phyloP scores from a whole-genome alignment of 2,888 invertebrate genomes.

The Ceraclea dissimilis region DNA sequence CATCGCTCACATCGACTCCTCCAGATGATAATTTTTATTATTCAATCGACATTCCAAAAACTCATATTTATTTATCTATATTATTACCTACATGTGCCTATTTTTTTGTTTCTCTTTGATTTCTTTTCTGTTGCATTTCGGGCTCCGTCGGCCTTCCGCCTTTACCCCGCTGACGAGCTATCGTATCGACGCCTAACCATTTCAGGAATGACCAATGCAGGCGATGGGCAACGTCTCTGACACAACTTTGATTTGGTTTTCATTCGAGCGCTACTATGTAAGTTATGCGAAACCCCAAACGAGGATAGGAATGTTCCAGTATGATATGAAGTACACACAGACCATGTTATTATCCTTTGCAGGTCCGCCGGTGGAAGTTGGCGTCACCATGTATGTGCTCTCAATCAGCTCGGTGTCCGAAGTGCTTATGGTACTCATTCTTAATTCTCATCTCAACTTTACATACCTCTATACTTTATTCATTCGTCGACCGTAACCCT shows the following conservation, averaged over 20 bases:
- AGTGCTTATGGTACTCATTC: conserved; percentile 86
- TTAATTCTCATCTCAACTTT: conserved; percentile 40
- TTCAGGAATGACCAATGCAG: conserved; percentile 23
- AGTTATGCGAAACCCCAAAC: neutral
- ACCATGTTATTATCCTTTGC: conserved; percentile 48
- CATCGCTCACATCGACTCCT: conserved; percentile 24
- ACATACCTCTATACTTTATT: conserved; percentile 13
- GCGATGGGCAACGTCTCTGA: conserved; percentile 27
- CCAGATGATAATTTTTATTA: neutral
- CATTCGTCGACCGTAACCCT: conserved; percentile 27
- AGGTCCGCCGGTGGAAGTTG: conserved; percentile 96
- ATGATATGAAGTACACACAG: conserved; percentile 27
- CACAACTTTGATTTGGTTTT: conserved; percentile 28
- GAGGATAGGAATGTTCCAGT: neutral
- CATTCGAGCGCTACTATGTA: conserved; percentile 19
- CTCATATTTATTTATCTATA: neutral
- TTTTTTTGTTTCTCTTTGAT: conserved; percentile 2
- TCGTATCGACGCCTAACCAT: conserved; percentile 30
- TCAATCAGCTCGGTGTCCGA: conserved; percentile 97
- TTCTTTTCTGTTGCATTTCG: conserved; percentile 12
- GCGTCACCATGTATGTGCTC: conserved; percentile 97
- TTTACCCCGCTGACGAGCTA: conserved; percentile 32
- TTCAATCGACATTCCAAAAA: neutral
- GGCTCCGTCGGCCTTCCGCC: conserved; percentile 30
- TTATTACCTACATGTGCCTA: neutral